Conservation (phyloP, 2,888 invertebrate species). For the Tiphia femorata region DNA sequence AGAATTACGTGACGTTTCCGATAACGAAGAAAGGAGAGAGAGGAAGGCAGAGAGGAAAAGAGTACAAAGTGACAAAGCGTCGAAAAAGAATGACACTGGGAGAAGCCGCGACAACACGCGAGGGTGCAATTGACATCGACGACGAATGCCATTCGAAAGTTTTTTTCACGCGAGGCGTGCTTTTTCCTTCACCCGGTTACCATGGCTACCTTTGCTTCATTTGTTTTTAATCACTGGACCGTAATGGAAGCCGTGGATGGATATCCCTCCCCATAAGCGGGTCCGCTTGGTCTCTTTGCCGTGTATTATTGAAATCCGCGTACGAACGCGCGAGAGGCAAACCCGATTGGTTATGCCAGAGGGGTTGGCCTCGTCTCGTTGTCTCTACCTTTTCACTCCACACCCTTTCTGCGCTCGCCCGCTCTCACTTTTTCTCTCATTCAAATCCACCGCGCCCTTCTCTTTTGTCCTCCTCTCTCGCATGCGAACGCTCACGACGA, state of each 20-base stretch:
- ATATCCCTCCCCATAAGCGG: too few relatives aligned
- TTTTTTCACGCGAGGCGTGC: constrained; percentile 2
- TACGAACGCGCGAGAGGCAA: constrained; percentile 44
- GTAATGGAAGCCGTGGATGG: constrained; percentile 29
- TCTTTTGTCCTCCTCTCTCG: neutral
- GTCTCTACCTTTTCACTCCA: constrained; percentile 11
- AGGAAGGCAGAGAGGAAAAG: too few relatives aligned
- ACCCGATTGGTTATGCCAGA: constrained; percentile 49
- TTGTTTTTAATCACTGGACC: constrained; percentile 57
- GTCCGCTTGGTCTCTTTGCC: constrained; percentile 30
- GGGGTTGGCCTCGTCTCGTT: constrained; percentile 28
- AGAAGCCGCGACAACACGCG: too few relatives aligned
- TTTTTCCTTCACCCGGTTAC: constrained; percentile 28
- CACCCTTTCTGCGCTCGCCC: constrained; percentile 6
- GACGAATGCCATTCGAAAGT: neutral
- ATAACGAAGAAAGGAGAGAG: too few relatives aligned
- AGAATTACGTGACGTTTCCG: too few relatives aligned
- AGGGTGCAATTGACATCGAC: neutral
- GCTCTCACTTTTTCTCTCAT: constrained; percentile 9
- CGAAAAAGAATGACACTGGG: too few relatives aligned
- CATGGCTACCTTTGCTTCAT: constrained; percentile 49
- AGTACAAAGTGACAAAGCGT: too few relatives aligned
- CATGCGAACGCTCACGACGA: too few relatives aligned
- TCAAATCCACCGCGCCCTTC: neutral
- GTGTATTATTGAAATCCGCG: constrained; percentile 52